These are phyloP conservation scores for Montipora cactus DNA, from an alignment of 64 coral and sea anemone species.

Conservation along the genomic window DNA sequence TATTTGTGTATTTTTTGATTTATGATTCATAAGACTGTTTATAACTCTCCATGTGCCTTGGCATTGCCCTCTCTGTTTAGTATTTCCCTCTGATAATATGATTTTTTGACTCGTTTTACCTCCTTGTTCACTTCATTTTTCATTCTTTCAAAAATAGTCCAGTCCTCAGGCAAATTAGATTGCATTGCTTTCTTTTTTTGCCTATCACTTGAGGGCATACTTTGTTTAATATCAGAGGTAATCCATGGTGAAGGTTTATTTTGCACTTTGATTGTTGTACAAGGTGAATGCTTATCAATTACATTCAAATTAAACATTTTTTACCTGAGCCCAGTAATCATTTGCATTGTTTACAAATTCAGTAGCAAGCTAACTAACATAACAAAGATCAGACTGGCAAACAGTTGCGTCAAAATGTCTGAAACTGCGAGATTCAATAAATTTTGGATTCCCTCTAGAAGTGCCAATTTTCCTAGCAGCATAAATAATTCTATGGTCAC, in stretches of 20 bases:
- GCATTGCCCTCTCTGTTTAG: not conserved
- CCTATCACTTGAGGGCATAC: conserved; percentile 50
- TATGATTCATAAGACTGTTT: too few relatives aligned
- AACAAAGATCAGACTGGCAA: not conserved
- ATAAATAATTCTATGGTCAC: conserved; percentile 41
- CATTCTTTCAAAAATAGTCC: conserved; percentile 56
- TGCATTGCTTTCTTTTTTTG: conserved; percentile 21
- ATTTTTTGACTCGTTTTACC: conserved; percentile 49
- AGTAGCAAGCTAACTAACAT: not conserved
- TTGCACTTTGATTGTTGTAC: conserved; percentile 61
- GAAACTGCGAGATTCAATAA: too few relatives aligned
- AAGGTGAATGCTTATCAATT: conserved; percentile 37
- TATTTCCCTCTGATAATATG: not conserved
- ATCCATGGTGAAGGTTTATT: conserved; percentile 62
- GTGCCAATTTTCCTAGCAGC: conserved; percentile 38
- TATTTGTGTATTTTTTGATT: too few relatives aligned
- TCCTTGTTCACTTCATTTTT: conserved; percentile 61
- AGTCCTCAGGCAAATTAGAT: too few relatives aligned
- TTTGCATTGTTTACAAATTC: not conserved
- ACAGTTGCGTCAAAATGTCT: not conserved
- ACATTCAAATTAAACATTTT: conserved; percentile 32
- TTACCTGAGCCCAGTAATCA: conserved; percentile 30
- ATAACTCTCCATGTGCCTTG: conserved; percentile 43
- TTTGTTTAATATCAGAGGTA: conserved; percentile 45
- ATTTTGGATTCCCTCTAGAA: not conserved